Conservation (phyloP, 35 echinoderm and acorn worm genomes). For the Heliocidaris erythrogramma region DNA sequence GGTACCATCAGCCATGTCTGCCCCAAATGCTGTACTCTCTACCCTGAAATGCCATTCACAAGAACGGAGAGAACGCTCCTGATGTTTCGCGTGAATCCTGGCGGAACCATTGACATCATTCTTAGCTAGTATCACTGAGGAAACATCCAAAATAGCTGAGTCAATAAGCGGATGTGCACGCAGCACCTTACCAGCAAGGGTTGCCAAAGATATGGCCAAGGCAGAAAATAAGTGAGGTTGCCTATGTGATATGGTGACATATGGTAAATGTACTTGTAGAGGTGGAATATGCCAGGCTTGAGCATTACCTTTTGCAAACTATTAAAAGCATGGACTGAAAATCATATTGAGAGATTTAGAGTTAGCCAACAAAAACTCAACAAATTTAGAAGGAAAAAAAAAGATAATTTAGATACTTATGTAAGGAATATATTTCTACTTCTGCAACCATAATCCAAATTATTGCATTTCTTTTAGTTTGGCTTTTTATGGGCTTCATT, state of each 20-base stretch:
- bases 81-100: neutral
- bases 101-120: neutral
- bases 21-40: neutral
- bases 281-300: neutral
- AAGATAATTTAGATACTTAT: no score
- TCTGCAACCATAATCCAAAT: no score
- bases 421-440: no score
- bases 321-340: no score
- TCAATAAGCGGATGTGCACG: neutral
- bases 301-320: no score
- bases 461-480: no score
- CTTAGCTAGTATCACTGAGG: neutral
- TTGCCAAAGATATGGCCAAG: neutral
- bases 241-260: neutral
- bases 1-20: no score
- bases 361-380: no score
- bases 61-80: neutral
- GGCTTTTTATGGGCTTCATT: no score
- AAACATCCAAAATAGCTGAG: constrained; percentile 17
- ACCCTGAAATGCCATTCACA: neutral
- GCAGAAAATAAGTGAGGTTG: neutral
- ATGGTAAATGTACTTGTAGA: neutral
- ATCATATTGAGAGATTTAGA: no score
- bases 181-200: neutral
- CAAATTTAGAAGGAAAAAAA: no score